phyloP scores from a whole-genome alignment of 2,888 invertebrate species.

The Pteria penguin region DNA sequence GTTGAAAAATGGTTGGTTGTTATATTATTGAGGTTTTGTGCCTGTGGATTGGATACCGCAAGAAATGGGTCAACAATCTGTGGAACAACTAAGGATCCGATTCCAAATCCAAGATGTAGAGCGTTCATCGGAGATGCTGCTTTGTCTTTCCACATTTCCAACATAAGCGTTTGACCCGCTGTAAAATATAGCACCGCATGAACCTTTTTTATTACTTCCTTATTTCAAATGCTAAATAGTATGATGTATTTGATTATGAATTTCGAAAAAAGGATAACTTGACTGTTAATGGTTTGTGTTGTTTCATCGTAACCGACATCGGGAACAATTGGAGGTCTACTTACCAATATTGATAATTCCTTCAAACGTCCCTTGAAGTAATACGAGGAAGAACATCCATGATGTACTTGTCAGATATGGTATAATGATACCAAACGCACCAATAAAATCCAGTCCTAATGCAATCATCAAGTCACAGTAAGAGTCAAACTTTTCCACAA shows the following conservation, averaged over 20 bases:
- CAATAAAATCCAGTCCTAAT: neutral
- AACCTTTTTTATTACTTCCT: no score
- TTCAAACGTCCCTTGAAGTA: neutral
- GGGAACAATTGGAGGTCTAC: no score
- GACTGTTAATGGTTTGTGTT: no score
- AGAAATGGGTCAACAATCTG: neutral
- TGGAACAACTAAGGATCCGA: neutral
- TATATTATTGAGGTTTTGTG: no score
- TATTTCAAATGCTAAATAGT: no score
- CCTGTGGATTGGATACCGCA: no score
- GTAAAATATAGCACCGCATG: no score
- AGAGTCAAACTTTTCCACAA: neutral
- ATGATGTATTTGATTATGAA: no score
- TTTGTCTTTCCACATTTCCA: neutral
- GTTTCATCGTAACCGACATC: neutral
- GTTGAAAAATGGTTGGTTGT: no score
- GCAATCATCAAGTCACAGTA: neutral
- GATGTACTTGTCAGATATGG: constrained; percentile 10
- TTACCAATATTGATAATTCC: neutral
- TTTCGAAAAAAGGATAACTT: no score
- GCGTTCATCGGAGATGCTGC: neutral
- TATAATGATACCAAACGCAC: neutral
- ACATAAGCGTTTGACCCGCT: neutral
- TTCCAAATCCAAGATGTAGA: neutral
- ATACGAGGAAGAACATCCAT: neutral